phyloP scores from a whole-genome alignment of 2,888 invertebrate species.

The Ganaspis brasiliensis region DNA sequence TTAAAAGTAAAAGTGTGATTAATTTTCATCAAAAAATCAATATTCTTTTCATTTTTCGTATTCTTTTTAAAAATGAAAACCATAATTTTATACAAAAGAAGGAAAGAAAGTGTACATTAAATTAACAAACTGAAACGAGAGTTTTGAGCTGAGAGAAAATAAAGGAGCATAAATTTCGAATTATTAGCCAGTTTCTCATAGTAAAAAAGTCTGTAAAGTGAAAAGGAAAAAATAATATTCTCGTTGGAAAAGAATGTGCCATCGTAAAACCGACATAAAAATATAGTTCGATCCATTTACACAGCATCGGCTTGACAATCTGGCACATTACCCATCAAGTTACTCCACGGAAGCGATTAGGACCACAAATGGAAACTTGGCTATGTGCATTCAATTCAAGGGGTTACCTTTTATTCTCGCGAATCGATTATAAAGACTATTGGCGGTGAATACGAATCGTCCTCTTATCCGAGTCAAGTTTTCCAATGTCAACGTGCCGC shows the following conservation, averaged over 20 bases:
- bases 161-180: background rate
- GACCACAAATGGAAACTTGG: slow-evolving; percentile 73
- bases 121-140: too few species aligned
- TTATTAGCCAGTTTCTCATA: slow-evolving; percentile 2
- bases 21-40: too few species aligned
- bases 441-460: slow-evolving; percentile 36
- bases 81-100: too few species aligned
- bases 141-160: background rate
- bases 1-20: too few species aligned
- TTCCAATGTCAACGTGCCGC: slow-evolving; percentile 4
- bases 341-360: slow-evolving; percentile 70
- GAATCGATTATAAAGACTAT: slow-evolving; percentile 37
- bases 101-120: too few species aligned
- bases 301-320: slow-evolving; percentile 62
- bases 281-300: slow-evolving; percentile 47
- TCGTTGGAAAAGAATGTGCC: background rate
- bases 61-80: too few species aligned
- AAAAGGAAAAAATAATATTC: slow-evolving; percentile 3
- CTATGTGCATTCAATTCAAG: slow-evolving; percentile 51
- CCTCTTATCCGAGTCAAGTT: slow-evolving; percentile 29
- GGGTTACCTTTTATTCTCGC: slow-evolving; percentile 31
- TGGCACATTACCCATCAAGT: slow-evolving; percentile 60
- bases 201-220: slow-evolving; percentile 9
- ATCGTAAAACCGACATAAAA: slow-evolving; percentile 26
- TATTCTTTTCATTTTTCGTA: too few species aligned